These are phyloP conservation scores for Spisula solida DNA, from an alignment of 2,888 invertebrate genomes.

Conservation along the genomic window DNA sequence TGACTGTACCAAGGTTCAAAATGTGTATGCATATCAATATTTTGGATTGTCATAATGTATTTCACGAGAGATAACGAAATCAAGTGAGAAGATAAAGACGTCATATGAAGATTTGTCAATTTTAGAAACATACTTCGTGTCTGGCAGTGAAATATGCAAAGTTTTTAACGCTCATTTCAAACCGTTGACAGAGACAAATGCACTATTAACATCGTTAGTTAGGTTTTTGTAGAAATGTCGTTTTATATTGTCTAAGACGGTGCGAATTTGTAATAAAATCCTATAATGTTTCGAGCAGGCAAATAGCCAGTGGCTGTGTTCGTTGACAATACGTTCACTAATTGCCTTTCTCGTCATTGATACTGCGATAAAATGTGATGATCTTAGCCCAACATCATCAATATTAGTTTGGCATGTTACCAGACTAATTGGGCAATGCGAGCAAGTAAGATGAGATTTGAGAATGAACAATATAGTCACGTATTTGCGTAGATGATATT, in stretches of 20 bases:
- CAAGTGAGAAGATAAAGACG: no score
- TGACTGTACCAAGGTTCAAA: no score
- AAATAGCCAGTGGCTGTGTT: neutral
- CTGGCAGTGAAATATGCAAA: neutral
- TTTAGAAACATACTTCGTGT: neutral
- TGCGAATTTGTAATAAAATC: no score
- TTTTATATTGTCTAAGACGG: neutral
- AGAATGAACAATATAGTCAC: neutral
- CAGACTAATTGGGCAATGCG: neutral
- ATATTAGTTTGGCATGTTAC: slow-evolving; percentile 6
- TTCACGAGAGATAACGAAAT: no score
- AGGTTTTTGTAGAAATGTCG: neutral
- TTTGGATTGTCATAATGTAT: no score
- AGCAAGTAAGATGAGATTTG: neutral
- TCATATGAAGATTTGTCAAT: neutral
- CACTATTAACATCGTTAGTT: neutral
- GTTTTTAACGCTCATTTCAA: neutral
- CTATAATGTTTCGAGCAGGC: neutral
- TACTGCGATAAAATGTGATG: neutral
- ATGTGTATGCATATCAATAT: no score
- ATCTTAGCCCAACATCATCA: neutral
- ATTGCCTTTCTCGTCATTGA: neutral
- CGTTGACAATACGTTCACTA: neutral
- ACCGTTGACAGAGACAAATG: neutral
- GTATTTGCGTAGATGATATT: neutral